Percentiles rank a stretch among this genome's conserved stretches.
These are phyloP conservation scores for Aphelocoma californica DNA, from an alignment of 2,797 vertebrate species.

Conservation along the genomic window DNA sequence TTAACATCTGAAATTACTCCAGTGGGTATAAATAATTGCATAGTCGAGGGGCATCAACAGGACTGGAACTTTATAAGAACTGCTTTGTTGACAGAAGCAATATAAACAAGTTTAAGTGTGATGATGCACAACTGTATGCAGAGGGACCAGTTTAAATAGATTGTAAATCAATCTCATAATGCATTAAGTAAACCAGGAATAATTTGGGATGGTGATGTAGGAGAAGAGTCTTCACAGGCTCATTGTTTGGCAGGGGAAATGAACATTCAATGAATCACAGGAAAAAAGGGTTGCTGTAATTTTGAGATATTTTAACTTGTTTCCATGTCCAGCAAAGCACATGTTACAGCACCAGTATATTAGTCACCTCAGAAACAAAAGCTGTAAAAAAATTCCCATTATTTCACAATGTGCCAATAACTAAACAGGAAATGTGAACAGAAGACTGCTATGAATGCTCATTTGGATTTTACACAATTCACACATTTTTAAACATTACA, in stretches of 20 bases:
- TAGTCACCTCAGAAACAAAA: neutral
- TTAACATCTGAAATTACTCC: neutral
- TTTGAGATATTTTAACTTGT: neutral
- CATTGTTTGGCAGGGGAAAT: neutral
- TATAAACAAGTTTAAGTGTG: slow-evolving; percentile 26
- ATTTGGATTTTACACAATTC: neutral
- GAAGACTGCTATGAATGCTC: neutral
- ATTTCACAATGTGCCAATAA: neutral
- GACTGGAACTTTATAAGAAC: neutral
- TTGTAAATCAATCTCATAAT: neutral
- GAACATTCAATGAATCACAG: neutral
- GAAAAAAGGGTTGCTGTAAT: neutral
- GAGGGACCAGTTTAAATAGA: neutral
- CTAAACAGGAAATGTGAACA: neutral
- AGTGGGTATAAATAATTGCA: neutral
- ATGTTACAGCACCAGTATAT: neutral
- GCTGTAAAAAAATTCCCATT: neutral
- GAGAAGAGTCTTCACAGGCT: neutral
- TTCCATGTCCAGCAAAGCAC: neutral
- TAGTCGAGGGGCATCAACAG: neutral
- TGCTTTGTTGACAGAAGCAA: slow-evolving; percentile 11
- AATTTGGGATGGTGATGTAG: neutral
- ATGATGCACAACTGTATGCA: neutral
- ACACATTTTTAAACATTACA: neutral
- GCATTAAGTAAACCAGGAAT: neutral